Evolutionary conservation across 2,888 invertebrate genomes (phyloP).

Genomic region (Drosophila rubida): DNA sequence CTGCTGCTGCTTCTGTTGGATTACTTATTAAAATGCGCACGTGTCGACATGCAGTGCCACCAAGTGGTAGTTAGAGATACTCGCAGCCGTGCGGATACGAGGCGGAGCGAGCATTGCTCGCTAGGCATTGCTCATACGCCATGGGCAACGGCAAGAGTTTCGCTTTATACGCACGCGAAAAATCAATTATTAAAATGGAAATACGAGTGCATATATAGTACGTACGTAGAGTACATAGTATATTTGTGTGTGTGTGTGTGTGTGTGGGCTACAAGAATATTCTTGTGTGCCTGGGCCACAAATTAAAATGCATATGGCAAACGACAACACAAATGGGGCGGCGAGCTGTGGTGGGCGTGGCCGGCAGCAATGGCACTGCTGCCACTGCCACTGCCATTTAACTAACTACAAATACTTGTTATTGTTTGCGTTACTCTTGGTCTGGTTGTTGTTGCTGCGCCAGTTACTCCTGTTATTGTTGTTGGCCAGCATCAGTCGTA

Average conservation of each 20-base stretch:
- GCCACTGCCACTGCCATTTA: conserved; percentile 25
- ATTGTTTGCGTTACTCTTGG: background rate
- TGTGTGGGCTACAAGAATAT: background rate
- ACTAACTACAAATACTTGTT: conserved; percentile 63
- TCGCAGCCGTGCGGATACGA: conserved; percentile 33
- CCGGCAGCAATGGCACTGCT: conserved; percentile 1
- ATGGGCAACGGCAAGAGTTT: conserved; percentile 40
- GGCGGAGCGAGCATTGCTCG: background rate
- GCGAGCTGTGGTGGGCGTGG: conserved; percentile 26
- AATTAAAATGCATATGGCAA: conserved; percentile 63
- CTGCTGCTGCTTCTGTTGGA: conserved; percentile 14
- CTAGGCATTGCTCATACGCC: conserved; percentile 60
- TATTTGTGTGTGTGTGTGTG: background rate
- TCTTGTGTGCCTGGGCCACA: conserved; percentile 34
- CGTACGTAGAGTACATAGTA: background rate
- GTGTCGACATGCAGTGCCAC: conserved; percentile 68
- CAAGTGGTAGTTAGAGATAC: conserved; percentile 66
- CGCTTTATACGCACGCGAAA: conserved; percentile 68
- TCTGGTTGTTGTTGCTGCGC: background rate
- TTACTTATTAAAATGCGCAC: conserved; percentile 72
- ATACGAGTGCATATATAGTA: conserved; percentile 23
- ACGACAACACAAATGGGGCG: conserved; percentile 55
- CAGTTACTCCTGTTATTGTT: background rate
- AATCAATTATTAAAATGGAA: conserved; percentile 77
- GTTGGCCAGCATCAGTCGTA: conserved; percentile 39